These are phyloP conservation scores for Odontocolon sp. DNA, from an alignment of 2,888 invertebrate species.

Conservation along the genomic window DNA sequence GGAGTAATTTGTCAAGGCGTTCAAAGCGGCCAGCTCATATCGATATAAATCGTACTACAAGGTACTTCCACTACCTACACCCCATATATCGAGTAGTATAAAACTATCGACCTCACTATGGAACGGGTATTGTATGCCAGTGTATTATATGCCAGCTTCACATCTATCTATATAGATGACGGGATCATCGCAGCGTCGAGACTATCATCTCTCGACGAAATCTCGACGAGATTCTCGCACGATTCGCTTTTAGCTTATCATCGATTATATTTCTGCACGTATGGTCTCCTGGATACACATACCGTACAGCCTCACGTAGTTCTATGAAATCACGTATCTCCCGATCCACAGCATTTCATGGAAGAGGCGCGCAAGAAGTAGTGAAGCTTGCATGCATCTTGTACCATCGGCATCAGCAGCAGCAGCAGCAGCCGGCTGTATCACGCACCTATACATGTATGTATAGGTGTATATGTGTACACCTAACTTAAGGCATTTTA, in stretches of 20 bases:
- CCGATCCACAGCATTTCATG: constrained; percentile 24
- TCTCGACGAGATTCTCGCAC: constrained; percentile 6
- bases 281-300: not conserved
- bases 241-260: constrained; percentile 26
- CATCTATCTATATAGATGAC: constrained; percentile 14
- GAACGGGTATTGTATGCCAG: constrained; percentile 1
- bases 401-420: not conserved
- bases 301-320: not conserved
- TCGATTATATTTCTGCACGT: constrained; percentile 17
- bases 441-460: constrained; percentile 2
- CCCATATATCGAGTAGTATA: not conserved
- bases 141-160: not conserved
- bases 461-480: not conserved
- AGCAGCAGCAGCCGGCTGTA: not conserved
- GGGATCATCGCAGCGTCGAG: constrained; percentile 6
- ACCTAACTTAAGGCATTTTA: constrained; percentile 5
- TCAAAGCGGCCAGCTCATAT: constrained; percentile 59
- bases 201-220: constrained; percentile 5
- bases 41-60: constrained; percentile 18
- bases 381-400: not conserved
- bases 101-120: not conserved
- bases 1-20: constrained; percentile 71
- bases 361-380: constrained; percentile 17
- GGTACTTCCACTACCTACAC: not conserved
- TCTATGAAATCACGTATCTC: constrained; percentile 14